A percentile compares a stretch with the other conserved stretches of the same genome.
phyloP scores from a whole-genome alignment of 2,888 invertebrate species.

The Nomada fucata region DNA sequence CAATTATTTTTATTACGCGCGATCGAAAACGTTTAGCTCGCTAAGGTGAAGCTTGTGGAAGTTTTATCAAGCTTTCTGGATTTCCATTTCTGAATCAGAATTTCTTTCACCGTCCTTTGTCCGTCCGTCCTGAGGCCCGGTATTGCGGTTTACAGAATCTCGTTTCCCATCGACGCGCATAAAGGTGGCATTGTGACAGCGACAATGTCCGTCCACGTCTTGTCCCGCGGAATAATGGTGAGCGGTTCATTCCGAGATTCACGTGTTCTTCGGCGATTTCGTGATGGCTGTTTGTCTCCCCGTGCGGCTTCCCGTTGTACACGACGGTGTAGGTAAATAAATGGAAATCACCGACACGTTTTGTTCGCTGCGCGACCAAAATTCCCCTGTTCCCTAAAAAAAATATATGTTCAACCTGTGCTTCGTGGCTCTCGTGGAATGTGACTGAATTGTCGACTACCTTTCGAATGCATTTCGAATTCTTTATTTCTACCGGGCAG shows the following conservation, averaged over 20 bases:
- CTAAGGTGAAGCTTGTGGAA: too few species aligned
- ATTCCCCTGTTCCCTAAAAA: conserved; percentile 23
- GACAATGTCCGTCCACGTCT: conserved; percentile 27
- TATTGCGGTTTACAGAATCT: conserved; percentile 1
- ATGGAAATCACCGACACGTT: conserved; percentile 54
- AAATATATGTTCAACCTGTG: conserved; percentile 28
- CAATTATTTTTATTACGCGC: too few species aligned
- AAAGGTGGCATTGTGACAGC: conserved; percentile 39
- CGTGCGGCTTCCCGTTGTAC: conserved; percentile 20
- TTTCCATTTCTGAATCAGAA: too few species aligned
- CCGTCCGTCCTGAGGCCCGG: background rate
- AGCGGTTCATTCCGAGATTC: conserved; percentile 35
- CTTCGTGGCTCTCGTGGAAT: conserved; percentile 38
- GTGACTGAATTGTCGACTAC: conserved; percentile 48
- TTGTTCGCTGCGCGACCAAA: conserved; percentile 53
- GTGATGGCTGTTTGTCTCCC: conserved; percentile 31
- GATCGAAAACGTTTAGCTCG: too few species aligned
- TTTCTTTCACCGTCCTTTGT: too few species aligned
- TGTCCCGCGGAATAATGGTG: conserved; percentile 34
- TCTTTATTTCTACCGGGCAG: conserved; percentile 9
- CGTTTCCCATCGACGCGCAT: background rate
- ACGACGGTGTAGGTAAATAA: conserved; percentile 42
- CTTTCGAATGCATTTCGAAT: conserved; percentile 13
- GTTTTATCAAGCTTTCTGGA: too few species aligned
- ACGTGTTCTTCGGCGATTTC: conserved; percentile 28